phyloP scores from a whole-genome alignment of 2,797 vertebrate species.

The Gorsachius magnificus region DNA sequence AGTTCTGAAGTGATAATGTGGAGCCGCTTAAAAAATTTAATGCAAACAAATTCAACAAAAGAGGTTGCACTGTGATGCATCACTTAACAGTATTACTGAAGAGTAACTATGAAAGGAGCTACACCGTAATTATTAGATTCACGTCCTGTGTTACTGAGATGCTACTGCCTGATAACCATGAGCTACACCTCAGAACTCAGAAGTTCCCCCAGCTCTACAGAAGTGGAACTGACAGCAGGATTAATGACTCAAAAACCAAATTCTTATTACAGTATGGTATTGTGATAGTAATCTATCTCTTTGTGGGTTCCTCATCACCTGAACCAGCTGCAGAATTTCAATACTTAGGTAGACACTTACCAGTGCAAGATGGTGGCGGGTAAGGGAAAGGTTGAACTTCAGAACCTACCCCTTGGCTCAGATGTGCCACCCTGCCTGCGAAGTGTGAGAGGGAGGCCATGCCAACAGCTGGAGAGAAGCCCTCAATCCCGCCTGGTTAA shows the following conservation, averaged over 20 bases:
- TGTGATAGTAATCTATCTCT: background rate
- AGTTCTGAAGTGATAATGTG: background rate
- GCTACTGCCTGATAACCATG: background rate
- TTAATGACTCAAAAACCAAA: background rate
- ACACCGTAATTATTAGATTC: background rate
- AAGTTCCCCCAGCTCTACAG: background rate
- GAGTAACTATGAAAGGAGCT: background rate
- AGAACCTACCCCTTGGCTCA: background rate
- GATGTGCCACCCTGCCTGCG: rapidly evolving
- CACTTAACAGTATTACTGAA: background rate
- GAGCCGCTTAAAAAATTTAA: background rate
- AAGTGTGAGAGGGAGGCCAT: background rate
- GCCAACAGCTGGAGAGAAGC: background rate
- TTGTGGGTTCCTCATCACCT: background rate
- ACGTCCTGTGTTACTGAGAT: background rate
- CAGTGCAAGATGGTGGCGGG: background rate
- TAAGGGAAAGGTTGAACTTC: background rate
- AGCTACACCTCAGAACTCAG: background rate
- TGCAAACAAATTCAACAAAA: background rate
- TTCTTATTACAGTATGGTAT: background rate
- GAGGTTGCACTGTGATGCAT: background rate
- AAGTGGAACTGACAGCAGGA: background rate
- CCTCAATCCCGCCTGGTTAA: background rate
- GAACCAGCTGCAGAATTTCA: background rate
- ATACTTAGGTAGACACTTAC: background rate